Conservation (phyloP, 1,140 invertebrate genomes). For the Apis laboriosa region DNA sequence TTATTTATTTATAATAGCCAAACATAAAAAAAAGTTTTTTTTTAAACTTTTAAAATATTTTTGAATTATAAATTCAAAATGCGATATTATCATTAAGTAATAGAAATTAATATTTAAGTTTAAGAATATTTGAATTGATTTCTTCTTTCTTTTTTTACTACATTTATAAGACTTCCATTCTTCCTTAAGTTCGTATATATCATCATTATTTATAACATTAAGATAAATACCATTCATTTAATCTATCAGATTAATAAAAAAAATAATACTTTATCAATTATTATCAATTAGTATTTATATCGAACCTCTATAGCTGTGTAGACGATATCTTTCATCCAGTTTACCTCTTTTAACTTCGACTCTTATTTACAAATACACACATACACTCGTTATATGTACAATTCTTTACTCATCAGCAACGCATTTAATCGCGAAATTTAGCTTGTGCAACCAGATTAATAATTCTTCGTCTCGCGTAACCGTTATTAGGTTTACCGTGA, state of each 20-base stretch:
- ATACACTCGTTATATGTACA: neutral
- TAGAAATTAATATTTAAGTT: too few relatives aligned
- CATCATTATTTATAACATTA: neutral
- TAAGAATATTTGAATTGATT: too few relatives aligned
- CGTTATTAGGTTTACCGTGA: conserved; percentile 1
- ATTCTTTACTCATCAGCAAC: neutral
- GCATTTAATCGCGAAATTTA: neutral
- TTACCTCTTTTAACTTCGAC: neutral
- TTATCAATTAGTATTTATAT: neutral
- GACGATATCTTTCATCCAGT: neutral
- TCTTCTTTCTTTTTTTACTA: too few relatives aligned
- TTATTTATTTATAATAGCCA: too few relatives aligned
- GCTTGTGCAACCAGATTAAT: conserved; percentile 12
- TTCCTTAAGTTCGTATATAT: neutral
- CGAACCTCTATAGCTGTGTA: conserved; percentile 36
- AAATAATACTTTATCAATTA: too few relatives aligned
- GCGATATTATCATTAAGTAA: too few relatives aligned
- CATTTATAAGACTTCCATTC: conserved; percentile 4
- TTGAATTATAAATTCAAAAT: too few relatives aligned
- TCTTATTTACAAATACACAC: neutral
- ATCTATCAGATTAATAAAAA: neutral
- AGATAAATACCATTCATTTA: neutral
- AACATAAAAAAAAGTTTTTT: too few relatives aligned
- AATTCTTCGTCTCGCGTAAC: conserved; percentile 3
- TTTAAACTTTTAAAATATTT: too few relatives aligned